Base-by-base conservation (phyloP, 2,797 vertebrate genomes). In the Euthynnus affinis region DNA sequence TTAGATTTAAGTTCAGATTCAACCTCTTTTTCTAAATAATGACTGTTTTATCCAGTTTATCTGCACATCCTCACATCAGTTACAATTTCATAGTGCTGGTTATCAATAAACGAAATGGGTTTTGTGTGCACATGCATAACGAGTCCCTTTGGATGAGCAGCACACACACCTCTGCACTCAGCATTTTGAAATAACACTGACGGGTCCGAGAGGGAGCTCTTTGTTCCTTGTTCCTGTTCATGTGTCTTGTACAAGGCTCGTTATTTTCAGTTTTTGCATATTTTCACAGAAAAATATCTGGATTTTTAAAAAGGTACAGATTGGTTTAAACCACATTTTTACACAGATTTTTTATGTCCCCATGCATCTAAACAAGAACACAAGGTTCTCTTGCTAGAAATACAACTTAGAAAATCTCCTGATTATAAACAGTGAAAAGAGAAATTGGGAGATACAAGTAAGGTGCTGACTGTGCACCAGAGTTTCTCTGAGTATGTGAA, bases 1-100 rank as follows among this genome's bases (percentile, higher is more conserved):
- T 48, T 74, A 5, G 6, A 27, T 48, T 63, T 56, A 20, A 51
- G 71, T 75, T 68, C 29, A 81, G 73, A 58, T 70, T 56, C 3
- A 48, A 55, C 34, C 56, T 25, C 42, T 53, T 48, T 48, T 62
- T 4, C 52, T 46, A 7, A 60, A n/a, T 51, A 51, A 70, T 20
- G 60, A 20, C 23, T 8, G 10, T 37, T 34, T 23, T 29, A 20
- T 55, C 5, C 34, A 2, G 34, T 71, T 64, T n/a, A 42, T 51
- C 63, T 46, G 70, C 44, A 13, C 74, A 5, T 13, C 20, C 14
- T 20, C 15, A 6, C 23, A 62, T 27, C 67, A 12, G 66, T 48
- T 9, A 48, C 71, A 1, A 15, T 12, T 22, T 42, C 68, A 32
- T 23, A 48, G 64, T 1, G 23, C n/a, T n/a, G 20, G 7, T 57